A percentile compares a stretch with the other conserved stretches of the same genome.
Conservation (phyloP, 2,113 vertebrate genomes). For the Boleophthalmus pectinirostris region DNA sequence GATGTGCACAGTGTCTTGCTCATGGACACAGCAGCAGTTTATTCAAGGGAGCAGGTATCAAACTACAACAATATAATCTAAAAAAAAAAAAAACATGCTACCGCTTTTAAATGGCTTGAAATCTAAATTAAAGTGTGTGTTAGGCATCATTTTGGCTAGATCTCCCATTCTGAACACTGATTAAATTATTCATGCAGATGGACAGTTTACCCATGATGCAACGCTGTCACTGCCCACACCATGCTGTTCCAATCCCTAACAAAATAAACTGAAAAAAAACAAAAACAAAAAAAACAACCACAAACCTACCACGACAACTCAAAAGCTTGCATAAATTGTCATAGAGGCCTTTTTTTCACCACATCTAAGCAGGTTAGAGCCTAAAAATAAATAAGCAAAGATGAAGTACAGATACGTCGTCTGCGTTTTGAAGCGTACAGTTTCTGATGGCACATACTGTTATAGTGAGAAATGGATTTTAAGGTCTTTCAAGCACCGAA, state of each 20-base stretch:
- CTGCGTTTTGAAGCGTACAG: not conserved
- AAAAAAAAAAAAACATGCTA: too few relatives aligned
- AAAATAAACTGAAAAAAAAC: too few relatives aligned
- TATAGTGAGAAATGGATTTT: constrained; percentile 52
- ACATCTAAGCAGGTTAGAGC: not conserved
- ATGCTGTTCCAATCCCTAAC: constrained; percentile 11
- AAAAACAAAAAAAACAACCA: not conserved
- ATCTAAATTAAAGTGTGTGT: too few relatives aligned
- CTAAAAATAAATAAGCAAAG: not conserved
- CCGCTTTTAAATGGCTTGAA: too few relatives aligned
- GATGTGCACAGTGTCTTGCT: too few relatives aligned
- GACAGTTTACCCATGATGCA: constrained; percentile 10
- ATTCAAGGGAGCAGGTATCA: too few relatives aligned
- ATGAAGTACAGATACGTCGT: not conserved
- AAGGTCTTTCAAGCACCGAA: constrained; percentile 44
- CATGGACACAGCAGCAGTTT: too few relatives aligned
- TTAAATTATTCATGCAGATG: too few relatives aligned
- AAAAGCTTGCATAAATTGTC: not conserved
- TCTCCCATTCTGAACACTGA: not conserved
- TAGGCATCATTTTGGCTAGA: not conserved
- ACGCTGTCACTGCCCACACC: constrained; percentile 10
- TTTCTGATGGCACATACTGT: constrained; percentile 16
- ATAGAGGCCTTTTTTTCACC: not conserved
- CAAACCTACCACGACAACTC: not conserved
- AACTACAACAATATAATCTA: too few relatives aligned